Percentiles rank a stretch among this genome's conserved stretches.
Conservation (phyloP, 2,113 vertebrate genomes). For the Melanostigma gelatinosum region DNA sequence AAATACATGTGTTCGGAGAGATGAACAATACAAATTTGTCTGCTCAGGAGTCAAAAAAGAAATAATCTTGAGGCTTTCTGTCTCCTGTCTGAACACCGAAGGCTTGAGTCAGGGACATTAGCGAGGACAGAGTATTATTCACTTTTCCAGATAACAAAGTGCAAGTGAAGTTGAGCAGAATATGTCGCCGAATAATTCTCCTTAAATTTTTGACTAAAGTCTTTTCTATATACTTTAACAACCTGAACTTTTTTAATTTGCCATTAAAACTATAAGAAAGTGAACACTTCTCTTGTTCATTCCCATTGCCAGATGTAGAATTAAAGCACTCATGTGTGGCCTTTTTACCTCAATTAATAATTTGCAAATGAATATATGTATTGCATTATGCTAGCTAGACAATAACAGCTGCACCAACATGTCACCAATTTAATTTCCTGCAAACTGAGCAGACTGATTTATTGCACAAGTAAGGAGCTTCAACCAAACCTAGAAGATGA, state of each 20-base stretch:
- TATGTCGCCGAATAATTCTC: background rate
- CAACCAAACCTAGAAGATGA: slow-evolving; percentile 5
- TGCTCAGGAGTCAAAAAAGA: slow-evolving; percentile 22
- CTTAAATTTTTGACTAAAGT: background rate
- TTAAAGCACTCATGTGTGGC: background rate
- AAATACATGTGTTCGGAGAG: slow-evolving; percentile 21
- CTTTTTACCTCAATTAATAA: slow-evolving; percentile 7
- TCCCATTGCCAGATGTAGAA: background rate
- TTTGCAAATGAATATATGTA: slow-evolving; percentile 9
- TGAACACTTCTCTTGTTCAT: background rate
- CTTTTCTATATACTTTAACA: background rate
- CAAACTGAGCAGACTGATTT: slow-evolving; percentile 39
- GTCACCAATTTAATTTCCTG: slow-evolving; percentile 17
- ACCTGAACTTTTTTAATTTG: background rate
- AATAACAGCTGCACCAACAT: slow-evolving; percentile 11
- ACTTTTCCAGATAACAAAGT: slow-evolving; percentile 10
- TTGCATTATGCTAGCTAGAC: background rate
- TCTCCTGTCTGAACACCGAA: slow-evolving; percentile 26
- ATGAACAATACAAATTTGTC: slow-evolving; percentile 66
- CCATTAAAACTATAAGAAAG: background rate
- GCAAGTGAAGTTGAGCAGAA: slow-evolving; percentile 21
- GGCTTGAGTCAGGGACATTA: slow-evolving; percentile 28
- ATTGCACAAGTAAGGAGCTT: background rate
- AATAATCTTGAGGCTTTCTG: slow-evolving; percentile 9
- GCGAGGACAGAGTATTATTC: slow-evolving; percentile 14